Conservation (phyloP, 2,113 vertebrate genomes). For the Raja brachyura region DNA sequence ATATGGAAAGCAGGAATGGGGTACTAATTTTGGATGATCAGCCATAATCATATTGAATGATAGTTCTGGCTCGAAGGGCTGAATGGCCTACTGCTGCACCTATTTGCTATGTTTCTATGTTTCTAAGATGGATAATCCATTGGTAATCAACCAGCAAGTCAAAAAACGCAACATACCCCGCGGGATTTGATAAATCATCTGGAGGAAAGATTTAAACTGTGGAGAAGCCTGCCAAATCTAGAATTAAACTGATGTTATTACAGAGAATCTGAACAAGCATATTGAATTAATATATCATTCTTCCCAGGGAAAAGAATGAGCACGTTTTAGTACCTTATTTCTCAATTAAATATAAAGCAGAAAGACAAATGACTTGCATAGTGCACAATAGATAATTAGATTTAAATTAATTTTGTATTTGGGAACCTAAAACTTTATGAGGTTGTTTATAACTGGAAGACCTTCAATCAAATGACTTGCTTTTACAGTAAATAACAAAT, state of each 20-base stretch:
- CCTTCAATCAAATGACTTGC: background rate
- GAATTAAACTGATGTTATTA: constrained; percentile 9
- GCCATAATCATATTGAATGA: too few relatives aligned
- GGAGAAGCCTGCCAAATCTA: background rate
- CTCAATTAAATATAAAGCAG: background rate
- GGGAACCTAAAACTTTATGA: background rate
- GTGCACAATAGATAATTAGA: background rate
- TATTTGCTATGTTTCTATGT: too few relatives aligned
- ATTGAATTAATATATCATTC: background rate
- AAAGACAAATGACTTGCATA: background rate
- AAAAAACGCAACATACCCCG: background rate
- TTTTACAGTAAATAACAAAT: constrained; percentile 2
- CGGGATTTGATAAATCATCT: background rate
- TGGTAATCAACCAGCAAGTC: background rate
- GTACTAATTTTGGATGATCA: too few relatives aligned
- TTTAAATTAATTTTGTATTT: background rate
- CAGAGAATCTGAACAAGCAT: background rate
- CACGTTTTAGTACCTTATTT: background rate
- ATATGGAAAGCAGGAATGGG: too few relatives aligned
- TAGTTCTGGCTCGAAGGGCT: too few relatives aligned
- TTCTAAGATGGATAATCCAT: background rate
- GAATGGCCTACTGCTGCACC: too few relatives aligned
- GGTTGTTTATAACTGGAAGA: background rate
- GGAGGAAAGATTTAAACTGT: background rate
- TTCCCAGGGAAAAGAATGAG: background rate